A percentile compares a stretch with the other conserved stretches of the same genome.
Evolutionary conservation across 2,113 vertebrate genomes (phyloP).

Genomic region (Saccopteryx bilineata): DNA sequence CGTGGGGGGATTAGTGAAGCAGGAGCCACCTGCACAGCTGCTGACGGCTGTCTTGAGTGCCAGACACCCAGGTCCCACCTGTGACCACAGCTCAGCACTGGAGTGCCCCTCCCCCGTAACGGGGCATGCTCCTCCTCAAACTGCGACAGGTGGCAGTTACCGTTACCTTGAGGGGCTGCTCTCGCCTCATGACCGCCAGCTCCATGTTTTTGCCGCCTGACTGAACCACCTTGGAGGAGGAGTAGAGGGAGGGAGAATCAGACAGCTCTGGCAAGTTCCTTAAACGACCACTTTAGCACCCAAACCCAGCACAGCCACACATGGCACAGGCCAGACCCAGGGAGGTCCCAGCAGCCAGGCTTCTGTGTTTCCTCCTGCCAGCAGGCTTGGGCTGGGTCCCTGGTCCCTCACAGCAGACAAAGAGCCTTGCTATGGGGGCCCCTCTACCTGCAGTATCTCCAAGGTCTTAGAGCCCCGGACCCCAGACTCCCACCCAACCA

Average conservation of each 20-base stretch:
- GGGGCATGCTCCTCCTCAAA: no score
- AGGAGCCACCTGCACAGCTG: neutral
- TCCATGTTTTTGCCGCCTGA: slow-evolving; percentile 93
- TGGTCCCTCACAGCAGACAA: neutral
- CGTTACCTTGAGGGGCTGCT: slow-evolving; percentile 91
- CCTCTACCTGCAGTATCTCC: neutral
- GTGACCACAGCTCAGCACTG: no score
- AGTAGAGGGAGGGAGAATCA: accelerated
- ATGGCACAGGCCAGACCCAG: neutral
- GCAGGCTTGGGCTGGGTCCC: neutral
- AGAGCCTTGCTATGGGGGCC: accelerated
- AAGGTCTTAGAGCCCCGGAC: neutral
- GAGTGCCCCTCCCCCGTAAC: no score
- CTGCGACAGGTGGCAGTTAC: no score
- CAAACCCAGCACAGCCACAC: no score
- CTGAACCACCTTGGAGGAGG: slow-evolving; percentile 90
- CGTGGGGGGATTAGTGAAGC: neutral
- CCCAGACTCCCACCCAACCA: no score
- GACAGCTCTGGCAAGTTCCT: neutral
- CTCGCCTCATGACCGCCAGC: slow-evolving; percentile 91
- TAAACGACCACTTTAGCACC: accelerated
- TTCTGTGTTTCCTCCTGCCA: accelerated
- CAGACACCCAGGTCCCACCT: accelerated
- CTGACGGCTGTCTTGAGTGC: accelerated
- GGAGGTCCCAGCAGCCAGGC: neutral